Percentiles rank a stretch among this genome's conserved stretches.
Conservation (phyloP, 2,113 vertebrate species). For the Neotragus moschatus region DNA sequence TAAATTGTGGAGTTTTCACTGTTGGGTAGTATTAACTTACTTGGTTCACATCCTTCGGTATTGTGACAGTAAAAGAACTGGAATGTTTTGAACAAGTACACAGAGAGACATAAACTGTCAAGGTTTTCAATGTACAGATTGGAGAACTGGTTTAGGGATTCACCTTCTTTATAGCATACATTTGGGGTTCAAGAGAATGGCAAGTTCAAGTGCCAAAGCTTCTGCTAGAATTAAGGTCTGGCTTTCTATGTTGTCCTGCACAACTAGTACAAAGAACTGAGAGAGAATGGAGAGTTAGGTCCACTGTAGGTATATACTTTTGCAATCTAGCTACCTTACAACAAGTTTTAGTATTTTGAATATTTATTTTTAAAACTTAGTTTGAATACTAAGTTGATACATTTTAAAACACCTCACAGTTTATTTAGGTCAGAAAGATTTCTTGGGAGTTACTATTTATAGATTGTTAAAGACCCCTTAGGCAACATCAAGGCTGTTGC, state of each 20-base stretch:
- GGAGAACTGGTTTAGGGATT: not conserved
- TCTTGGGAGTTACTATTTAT: conserved; percentile 43
- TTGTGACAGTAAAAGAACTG: not conserved
- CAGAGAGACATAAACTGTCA: not conserved
- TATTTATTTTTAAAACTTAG: not conserved
- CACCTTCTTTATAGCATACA: not conserved
- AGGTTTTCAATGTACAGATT: not conserved
- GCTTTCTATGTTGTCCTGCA: not conserved
- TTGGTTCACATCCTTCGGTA: not conserved
- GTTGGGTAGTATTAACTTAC: not conserved
- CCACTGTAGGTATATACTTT: not conserved
- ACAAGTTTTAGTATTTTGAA: not conserved
- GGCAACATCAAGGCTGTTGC: not conserved
- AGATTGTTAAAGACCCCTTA: conserved; percentile 32
- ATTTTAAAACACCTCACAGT: not conserved
- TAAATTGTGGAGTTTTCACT: not conserved
- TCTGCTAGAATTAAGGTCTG: not conserved
- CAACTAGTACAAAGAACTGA: not conserved
- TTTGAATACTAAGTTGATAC: not conserved
- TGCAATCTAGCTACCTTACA: not conserved
- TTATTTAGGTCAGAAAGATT: conserved; percentile 2
- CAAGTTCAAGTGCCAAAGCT: not conserved
- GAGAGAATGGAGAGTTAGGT: not conserved
- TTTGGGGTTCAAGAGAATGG: not conserved
- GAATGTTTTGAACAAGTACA: not conserved